These are phyloP conservation scores for Delichon dasypus DNA, from an alignment of 2,797 vertebrate genomes.

Conservation along the genomic window DNA sequence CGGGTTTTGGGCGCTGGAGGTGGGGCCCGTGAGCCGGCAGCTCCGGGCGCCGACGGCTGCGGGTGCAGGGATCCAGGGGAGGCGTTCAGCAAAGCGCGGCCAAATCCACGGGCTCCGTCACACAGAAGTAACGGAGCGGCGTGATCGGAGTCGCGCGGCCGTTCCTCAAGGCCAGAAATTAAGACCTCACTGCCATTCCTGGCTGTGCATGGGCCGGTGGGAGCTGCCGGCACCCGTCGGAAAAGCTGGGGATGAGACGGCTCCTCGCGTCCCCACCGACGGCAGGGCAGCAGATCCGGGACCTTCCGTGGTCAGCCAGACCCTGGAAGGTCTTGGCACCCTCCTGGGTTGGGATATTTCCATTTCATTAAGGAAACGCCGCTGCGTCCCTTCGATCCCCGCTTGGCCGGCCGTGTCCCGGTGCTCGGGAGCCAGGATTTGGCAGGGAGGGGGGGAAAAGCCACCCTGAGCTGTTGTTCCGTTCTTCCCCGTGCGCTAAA, in stretches of 20 bases:
- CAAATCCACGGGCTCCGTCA: neutral
- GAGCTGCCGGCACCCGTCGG: neutral
- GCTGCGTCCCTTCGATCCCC: neutral
- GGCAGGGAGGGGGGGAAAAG: neutral
- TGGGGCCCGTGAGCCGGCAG: accelerated
- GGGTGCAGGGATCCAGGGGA: neutral
- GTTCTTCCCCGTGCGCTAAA: neutral
- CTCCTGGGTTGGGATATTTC: neutral
- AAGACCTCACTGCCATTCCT: slow-evolving; percentile 40
- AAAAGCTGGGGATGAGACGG: neutral
- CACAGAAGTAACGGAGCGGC: neutral
- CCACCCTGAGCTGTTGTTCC: neutral
- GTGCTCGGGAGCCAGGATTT: neutral
- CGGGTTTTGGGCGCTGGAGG: neutral
- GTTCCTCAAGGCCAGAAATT: slow-evolving; percentile 43
- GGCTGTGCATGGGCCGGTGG: neutral
- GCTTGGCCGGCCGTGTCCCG: neutral
- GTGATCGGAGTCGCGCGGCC: slow-evolving; percentile 11
- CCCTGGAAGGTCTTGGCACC: neutral
- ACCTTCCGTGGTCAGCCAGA: neutral
- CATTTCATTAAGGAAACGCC: neutral
- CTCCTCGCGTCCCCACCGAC: neutral
- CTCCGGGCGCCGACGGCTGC: neutral
- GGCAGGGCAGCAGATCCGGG: neutral
- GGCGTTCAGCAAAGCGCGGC: accelerated